Evolutionary conservation across 2,113 vertebrate genomes (phyloP), one percentile per base, ranked within the genome.

Genomic region (Eulacestoma nigropectus): DNA sequence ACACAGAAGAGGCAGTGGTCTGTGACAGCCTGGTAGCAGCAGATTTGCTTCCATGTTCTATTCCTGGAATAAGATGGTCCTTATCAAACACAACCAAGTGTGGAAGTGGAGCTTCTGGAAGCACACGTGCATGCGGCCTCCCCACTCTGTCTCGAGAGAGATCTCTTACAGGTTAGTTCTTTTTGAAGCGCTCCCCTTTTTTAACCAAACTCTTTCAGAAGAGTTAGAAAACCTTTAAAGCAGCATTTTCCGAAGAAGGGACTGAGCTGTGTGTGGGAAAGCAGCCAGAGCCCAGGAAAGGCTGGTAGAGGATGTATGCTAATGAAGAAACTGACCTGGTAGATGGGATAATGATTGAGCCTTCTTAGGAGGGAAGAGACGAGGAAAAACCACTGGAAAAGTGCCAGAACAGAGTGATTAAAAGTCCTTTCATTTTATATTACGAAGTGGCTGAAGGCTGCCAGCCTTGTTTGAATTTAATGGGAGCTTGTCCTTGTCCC

Each of bases 111-210:
- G 15, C 37, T 77, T 42, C 46, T 63, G 64, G 50, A 65, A 94
- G 62, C 6, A 44, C 11, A 21, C 3, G 11, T 0, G 0, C 6
- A 3, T 13, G 14, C 0, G 0, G 10, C 32, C 29, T 79, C 53
- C 29, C 67, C 1, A 0, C 8, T 74, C 15, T 55, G 37, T 67
- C 42, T 12, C 3, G 8, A 5, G 26, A 56, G 41, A 33, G 14
- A 26, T 46, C 41, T 55, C 35, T 59, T 32, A 46, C 0, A 1
- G 23, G 39, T 49, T 70, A 47, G 15, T 87, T 63, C 62, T 60
- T 83, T 53, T 44, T 11, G 27, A 79, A 75, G 37, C 16, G 3
- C 16, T 84, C 41, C 20, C 25, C 15, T 22, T 47, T 32, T 72
- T 56, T n/a, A 53, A 73, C 29, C 33, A 83, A 92, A 64, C 32